A percentile compares a stretch with the other conserved stretches of the same genome.
These are phyloP conservation scores for Phasia obesa DNA, from an alignment of 2,888 invertebrate species.

Conservation along the genomic window DNA sequence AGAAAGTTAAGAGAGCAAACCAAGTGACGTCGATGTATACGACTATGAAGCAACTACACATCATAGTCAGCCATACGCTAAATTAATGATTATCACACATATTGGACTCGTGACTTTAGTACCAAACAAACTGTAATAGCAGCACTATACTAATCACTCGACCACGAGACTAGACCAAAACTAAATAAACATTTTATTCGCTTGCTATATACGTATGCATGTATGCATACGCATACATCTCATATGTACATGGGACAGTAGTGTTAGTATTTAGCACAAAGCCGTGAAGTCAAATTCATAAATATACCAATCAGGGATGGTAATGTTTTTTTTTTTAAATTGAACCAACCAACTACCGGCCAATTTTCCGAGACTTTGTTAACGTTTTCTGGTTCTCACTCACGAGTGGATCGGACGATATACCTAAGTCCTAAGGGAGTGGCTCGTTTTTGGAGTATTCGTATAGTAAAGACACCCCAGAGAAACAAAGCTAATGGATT, in stretches of 20 bases:
- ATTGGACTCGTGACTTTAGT: conserved; percentile 68
- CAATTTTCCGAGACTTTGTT: too few species aligned
- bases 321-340: too few species aligned
- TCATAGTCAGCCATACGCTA: conserved; percentile 55
- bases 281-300: background rate
- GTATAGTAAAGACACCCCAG: too few species aligned
- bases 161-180: conserved; percentile 67
- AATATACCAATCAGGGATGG: too few species aligned
- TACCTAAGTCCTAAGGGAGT: too few species aligned
- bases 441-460: too few species aligned
- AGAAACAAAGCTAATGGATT: too few species aligned
- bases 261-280: conserved; percentile 26
- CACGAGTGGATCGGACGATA: too few species aligned
- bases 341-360: too few species aligned
- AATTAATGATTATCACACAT: conserved; percentile 68
- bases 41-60: conserved; percentile 38
- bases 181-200: background rate
- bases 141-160: conserved; percentile 65
- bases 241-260: background rate
- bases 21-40: conserved; percentile 3
- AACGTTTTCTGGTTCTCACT: too few species aligned
- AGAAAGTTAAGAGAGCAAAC: conserved; percentile 17
- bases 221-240: background rate
- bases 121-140: conserved; percentile 62
- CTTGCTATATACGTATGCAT: background rate